Evolutionary conservation across 30 jellyfish, hydroid and myxozoan species (phyloP), one percentile per base, ranked within the genome.

Genomic region (Catostylus mosaicus): DNA sequence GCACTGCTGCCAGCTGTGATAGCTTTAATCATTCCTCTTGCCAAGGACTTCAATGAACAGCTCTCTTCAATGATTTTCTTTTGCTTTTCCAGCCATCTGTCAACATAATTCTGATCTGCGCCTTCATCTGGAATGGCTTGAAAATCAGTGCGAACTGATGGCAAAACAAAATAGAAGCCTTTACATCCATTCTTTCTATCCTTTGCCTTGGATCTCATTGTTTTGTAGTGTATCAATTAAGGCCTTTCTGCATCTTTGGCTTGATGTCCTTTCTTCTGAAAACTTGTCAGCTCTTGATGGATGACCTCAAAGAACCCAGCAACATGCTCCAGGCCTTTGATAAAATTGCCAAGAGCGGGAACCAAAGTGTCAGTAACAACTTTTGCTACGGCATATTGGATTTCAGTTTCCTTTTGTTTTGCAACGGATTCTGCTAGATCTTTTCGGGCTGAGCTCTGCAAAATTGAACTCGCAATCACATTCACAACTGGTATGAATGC

Each of bases 261-360:
- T 1, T 73, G 19, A 33, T 71, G 72, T 1, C 83, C 83, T 23
- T 45, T 38, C 12, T 71, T 71, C 43, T 54, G 52, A 18, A 73
- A 45, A 22, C 30, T 6, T 1, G 46, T 45, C 30, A 73, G 45
- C 30, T 38, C 71, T 46, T 46, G 50, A 38, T 54, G 85, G n/a
- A 73, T 50, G 1, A 31, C 71, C 23, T 40, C 33, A 73, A 73
- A 73, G 52, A 73, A 73, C 0, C 85, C 85, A 37, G 85, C 73
- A 73, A 54, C 16, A 6, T 29, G 27, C 29, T 73, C 34, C 30
- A 73, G 54, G 16, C 85, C 85, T 5, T 43, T 46, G 32, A 73
- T 45, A 22, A 73, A 73, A 4, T 43, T 23, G 14, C 72, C 70
- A 26, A 73, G 72, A 9, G 85, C 85, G 12, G 85, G 85, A 10